Evolutionary conservation across 2,888 invertebrate species (phyloP).

Genomic region (Drosophila conformis): DNA sequence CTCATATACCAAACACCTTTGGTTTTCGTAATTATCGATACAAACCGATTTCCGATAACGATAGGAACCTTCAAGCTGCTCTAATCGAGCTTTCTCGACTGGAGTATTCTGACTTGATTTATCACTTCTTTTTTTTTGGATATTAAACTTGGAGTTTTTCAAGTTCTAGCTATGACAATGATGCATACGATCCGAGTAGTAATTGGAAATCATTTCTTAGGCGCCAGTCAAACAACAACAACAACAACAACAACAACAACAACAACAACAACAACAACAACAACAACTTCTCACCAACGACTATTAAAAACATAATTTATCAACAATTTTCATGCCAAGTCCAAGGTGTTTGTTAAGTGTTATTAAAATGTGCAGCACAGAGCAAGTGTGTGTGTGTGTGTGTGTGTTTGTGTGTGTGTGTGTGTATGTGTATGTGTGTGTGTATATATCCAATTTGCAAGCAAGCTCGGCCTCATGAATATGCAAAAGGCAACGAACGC

Average conservation of each 20-base stretch:
- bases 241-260: neutral
- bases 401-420: constrained; percentile 13
- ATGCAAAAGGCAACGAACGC: constrained; percentile 62
- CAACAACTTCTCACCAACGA: constrained; percentile 17
- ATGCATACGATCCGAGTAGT: neutral
- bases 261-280: neutral
- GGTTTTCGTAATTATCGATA: neutral
- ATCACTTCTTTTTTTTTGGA: neutral
- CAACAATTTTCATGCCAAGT: constrained; percentile 78
- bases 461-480: constrained; percentile 62
- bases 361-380: constrained; percentile 67
- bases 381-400: neutral
- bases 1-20: neutral
- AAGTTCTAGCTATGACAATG: constrained; percentile 2
- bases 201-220: constrained; percentile 33
- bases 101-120: neutral
- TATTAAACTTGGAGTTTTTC: constrained; percentile 20
- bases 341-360: constrained; percentile 78
- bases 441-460: constrained; percentile 33
- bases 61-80: neutral
- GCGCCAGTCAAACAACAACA: constrained; percentile 31
- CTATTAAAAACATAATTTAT: constrained; percentile 74
- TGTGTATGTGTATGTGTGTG: constrained; percentile 12
- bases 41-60: neutral
- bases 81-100: neutral